Conservation (phyloP, 35 echinoderm and acorn worm species). For the Amphiura filiformis region DNA sequence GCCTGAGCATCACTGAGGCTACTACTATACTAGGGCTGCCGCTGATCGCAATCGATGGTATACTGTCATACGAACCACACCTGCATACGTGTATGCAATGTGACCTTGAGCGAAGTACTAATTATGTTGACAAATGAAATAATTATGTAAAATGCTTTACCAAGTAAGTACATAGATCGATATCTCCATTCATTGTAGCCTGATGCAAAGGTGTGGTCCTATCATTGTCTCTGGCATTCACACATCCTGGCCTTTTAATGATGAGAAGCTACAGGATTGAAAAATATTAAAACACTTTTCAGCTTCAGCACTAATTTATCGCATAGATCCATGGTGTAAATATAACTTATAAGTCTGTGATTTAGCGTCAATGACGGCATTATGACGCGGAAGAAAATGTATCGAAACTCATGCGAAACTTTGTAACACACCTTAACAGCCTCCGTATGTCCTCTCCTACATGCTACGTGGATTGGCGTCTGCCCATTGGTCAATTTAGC, state of each 20-base stretch:
- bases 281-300: background rate
- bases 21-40: too few relatives aligned
- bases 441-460: background rate
- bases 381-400: background rate
- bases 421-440: background rate
- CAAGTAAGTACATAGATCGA: background rate
- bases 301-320: too few relatives aligned
- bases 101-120: too few relatives aligned
- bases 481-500: background rate
- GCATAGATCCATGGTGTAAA: too few relatives aligned
- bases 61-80: too few relatives aligned
- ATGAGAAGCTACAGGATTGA: background rate
- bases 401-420: too few relatives aligned
- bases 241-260: background rate
- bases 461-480: background rate
- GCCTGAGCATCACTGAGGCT: too few relatives aligned
- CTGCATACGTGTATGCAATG: too few relatives aligned
- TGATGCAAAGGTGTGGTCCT: conserved; percentile 11
- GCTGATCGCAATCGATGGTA: too few relatives aligned
- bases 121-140: too few relatives aligned
- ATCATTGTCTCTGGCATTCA: conserved; percentile 27
- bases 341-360: too few relatives aligned
- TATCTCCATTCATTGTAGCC: background rate
- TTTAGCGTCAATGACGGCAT: too few relatives aligned
- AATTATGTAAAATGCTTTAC: background rate